These are phyloP conservation scores for Synanthedon myopaeformis DNA, from an alignment of 2,888 invertebrate species.

Conservation along the genomic window DNA sequence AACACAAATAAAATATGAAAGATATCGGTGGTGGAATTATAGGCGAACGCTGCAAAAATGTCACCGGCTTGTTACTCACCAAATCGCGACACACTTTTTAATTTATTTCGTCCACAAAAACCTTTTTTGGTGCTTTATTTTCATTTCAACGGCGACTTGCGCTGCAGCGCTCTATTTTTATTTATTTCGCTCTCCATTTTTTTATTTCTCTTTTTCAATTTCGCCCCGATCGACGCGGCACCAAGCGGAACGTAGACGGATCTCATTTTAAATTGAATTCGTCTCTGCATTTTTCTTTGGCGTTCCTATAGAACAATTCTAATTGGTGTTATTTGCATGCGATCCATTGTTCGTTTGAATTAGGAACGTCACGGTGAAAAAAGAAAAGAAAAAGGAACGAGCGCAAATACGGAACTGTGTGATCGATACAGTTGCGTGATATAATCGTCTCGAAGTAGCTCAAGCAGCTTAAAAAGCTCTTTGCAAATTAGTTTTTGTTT, in stretches of 20 bases:
- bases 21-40: not conserved
- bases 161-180: constrained; percentile 70
- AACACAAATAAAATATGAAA: too few species aligned
- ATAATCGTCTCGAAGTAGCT: constrained; percentile 35
- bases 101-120: constrained; percentile 69
- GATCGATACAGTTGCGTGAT: constrained; percentile 54
- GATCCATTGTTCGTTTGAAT: constrained; percentile 45
- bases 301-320: constrained; percentile 47
- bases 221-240: constrained; percentile 59
- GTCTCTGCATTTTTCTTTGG: constrained; percentile 53
- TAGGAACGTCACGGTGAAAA: constrained; percentile 30
- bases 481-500: constrained; percentile 36
- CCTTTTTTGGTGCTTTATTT: constrained; percentile 63
- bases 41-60: constrained; percentile 13
- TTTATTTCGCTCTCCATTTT: constrained; percentile 51
- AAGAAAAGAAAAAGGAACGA: constrained; percentile 20
- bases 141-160: constrained; percentile 69
- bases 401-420: constrained; percentile 13
- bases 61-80: constrained; percentile 36
- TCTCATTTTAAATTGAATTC: constrained; percentile 67
- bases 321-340: constrained; percentile 62
- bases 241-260: constrained; percentile 61
- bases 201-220: constrained; percentile 61
- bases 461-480: constrained; percentile 36
- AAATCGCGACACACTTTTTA: constrained; percentile 67